Conservation (phyloP, 1,140 invertebrate species). For the Aleiodes sp. region DNA sequence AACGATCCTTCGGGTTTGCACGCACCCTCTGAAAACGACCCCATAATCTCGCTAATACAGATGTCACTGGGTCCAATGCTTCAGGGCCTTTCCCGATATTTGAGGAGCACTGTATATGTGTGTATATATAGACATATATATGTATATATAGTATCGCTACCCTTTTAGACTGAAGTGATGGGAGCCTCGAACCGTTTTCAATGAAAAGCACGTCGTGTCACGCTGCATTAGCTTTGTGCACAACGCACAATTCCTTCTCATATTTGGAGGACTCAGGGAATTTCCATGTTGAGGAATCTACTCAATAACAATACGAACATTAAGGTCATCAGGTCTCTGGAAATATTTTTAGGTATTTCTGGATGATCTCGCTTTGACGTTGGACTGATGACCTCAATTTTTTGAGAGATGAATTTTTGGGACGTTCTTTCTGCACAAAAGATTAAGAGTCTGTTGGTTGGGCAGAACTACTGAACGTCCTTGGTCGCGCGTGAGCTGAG, state of each 20-base stretch:
- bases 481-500: too few species aligned
- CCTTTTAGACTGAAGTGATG: background rate
- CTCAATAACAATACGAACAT: too few species aligned
- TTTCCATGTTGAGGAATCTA: too few species aligned
- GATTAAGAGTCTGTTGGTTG: too few species aligned
- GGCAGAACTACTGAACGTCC: too few species aligned
- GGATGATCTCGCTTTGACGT: too few species aligned
- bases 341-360: too few species aligned
- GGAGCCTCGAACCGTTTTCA: background rate
- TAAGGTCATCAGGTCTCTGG: too few species aligned
- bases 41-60: slow-evolving; percentile 46
- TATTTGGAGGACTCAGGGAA: background rate
- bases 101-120: slow-evolving; percentile 14
- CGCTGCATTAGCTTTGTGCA: slow-evolving; percentile 30
- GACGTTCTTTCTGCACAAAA: too few species aligned
- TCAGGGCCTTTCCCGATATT: slow-evolving; percentile 23
- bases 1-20: slow-evolving; percentile 16
- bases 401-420: too few species aligned
- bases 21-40: slow-evolving; percentile 33
- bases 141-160: too few species aligned
- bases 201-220: slow-evolving; percentile 27
- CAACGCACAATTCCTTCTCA: slow-evolving; percentile 1
- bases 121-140: background rate
- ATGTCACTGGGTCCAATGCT: slow-evolving; percentile 37
- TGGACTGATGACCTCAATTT: too few species aligned